A percentile compares a stretch with the other conserved stretches of the same genome.
Evolutionary conservation across 2,797 vertebrate genomes (phyloP).

Genomic region (Pseudochirops corinnae): DNA sequence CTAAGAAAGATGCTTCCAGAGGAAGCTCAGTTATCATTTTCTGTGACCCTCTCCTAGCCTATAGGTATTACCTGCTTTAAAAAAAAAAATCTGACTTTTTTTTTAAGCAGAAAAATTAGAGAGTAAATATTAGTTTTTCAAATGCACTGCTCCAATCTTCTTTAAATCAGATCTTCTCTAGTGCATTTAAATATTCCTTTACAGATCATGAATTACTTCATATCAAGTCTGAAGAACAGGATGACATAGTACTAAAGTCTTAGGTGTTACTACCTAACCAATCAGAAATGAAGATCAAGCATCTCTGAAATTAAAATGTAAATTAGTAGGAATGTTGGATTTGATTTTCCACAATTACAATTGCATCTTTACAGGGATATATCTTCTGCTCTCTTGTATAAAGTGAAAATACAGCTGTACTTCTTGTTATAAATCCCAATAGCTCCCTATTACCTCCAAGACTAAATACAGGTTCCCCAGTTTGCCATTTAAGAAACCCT

Average conservation of each 20-base stretch:
- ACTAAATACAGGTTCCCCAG: background rate
- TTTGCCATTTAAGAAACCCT: background rate
- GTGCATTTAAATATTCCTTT: conserved; percentile 3
- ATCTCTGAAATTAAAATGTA: conserved; percentile 11
- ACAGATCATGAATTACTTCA: background rate
- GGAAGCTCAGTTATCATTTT: background rate
- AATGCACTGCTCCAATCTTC: background rate
- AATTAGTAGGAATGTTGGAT: background rate
- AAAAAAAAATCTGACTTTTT: background rate
- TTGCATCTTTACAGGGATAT: background rate
- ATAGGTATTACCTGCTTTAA: background rate
- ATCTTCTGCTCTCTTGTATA: background rate
- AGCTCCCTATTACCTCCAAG: background rate
- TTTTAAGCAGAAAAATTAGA: background rate
- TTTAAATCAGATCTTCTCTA: background rate
- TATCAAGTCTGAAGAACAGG: background rate
- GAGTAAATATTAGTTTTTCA: background rate
- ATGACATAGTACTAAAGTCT: background rate
- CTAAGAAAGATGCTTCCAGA: fast-evolving
- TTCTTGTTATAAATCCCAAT: conserved; percentile 4
- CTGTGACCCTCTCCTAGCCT: background rate
- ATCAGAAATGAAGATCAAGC: conserved; percentile 14
- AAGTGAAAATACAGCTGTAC: background rate
- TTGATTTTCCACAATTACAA: conserved; percentile 9
- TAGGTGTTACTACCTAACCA: background rate